These are phyloP conservation scores for Burhinus oedicnemus DNA, from an alignment of 2,113 vertebrate genomes.

Conservation along the genomic window DNA sequence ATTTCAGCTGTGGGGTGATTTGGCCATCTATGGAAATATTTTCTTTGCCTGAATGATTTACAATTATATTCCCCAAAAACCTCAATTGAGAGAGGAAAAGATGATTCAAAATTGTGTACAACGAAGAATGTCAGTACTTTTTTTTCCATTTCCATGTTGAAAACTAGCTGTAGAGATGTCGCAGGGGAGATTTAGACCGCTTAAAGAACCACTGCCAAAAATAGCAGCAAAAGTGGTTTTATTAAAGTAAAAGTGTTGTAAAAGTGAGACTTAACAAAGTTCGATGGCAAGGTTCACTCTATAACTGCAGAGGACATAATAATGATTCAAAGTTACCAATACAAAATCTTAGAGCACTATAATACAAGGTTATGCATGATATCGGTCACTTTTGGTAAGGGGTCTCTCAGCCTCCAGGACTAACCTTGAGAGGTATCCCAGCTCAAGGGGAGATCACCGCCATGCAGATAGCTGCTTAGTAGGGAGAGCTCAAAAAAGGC, in stretches of 20 bases:
- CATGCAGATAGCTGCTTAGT: not conserved
- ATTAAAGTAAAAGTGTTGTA: not conserved
- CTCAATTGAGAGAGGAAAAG: not conserved
- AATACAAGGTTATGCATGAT: not conserved
- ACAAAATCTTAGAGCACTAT: not conserved
- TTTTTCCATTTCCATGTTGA: not conserved
- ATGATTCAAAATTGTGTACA: not conserved
- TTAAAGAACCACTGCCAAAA: not conserved
- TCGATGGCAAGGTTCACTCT: not conserved
- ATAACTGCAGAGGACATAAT: not conserved
- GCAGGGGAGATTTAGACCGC: not conserved
- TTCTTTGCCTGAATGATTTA: not conserved
- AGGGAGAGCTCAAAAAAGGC: too few species aligned
- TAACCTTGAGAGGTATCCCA: not conserved
- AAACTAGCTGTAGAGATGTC: not conserved
- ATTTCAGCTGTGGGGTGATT: not conserved
- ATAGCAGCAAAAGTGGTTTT: not conserved
- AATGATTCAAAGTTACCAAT: not conserved
- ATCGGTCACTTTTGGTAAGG: not conserved
- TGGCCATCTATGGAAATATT: conserved; percentile 22
- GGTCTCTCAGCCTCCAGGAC: not conserved
- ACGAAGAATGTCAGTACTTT: not conserved
- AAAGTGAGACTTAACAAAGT: too few species aligned
- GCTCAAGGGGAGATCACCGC: not conserved
- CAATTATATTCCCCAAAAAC: not conserved